A percentile compares a stretch with the other conserved stretches of the same genome.
Evolutionary conservation across 2,888 invertebrate genomes (phyloP).

Genomic region (Drosophila cognata): DNA sequence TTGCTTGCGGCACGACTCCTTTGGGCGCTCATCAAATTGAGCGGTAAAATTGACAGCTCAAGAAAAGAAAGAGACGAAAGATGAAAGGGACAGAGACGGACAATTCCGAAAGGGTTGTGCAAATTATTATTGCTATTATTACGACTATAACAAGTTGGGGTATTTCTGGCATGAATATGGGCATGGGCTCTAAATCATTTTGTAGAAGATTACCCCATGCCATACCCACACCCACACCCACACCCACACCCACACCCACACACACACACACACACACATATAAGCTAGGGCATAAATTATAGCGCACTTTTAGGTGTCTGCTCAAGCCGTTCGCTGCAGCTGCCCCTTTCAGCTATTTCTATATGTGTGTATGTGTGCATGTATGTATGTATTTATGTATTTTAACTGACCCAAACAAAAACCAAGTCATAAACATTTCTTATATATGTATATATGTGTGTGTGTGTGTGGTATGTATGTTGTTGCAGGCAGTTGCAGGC

Average conservation of each 20-base stretch:
- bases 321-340: conserved; percentile 38
- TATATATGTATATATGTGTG: neutral
- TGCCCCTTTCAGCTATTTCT: conserved; percentile 14
- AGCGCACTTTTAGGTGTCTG: conserved; percentile 50
- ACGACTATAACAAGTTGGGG: conserved; percentile 62
- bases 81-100: neutral
- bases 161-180: conserved; percentile 1
- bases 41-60: conserved; percentile 61
- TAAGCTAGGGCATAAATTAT: conserved; percentile 51
- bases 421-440: conserved; percentile 23
- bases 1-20: neutral
- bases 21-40: conserved; percentile 60
- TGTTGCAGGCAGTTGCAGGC: conserved; percentile 49
- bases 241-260: neutral
- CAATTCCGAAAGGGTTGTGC: conserved; percentile 63
- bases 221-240: neutral
- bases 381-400: neutral
- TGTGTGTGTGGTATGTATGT: neutral
- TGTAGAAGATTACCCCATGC: conserved; percentile 50
- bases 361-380: neutral
- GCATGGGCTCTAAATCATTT: conserved; percentile 59
- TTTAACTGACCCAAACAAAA: conserved; percentile 49
- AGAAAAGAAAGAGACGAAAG: neutral
- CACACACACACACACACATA: neutral
- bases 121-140: conserved; percentile 77